Evolutionary conservation across 2,797 vertebrate species (phyloP).

Genomic region (Tenualosa thibaudeaui): DNA sequence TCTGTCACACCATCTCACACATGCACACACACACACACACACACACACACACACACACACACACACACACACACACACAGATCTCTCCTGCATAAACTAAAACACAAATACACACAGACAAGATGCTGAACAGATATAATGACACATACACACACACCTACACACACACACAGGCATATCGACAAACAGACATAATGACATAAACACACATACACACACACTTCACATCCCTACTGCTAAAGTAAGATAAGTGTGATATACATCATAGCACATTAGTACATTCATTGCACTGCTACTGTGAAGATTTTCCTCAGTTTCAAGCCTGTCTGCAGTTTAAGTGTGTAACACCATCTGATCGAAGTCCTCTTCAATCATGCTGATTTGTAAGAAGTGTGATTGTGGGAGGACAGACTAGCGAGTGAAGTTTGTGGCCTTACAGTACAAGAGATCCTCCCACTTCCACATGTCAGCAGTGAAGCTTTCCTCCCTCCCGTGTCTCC

Average conservation of each 20-base stretch:
- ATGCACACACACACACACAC: not conserved
- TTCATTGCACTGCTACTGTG: not conserved
- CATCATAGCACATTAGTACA: not conserved
- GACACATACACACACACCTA: not conserved
- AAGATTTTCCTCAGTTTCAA: not conserved
- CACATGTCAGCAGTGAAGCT: not conserved
- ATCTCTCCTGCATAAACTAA: not conserved
- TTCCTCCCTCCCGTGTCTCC: conserved; percentile 30
- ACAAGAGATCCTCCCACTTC: not conserved
- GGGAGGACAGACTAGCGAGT: not conserved
- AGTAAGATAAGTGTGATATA: not conserved
- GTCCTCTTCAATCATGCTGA: not conserved
- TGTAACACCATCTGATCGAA: not conserved
- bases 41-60: not conserved
- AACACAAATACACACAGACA: not conserved
- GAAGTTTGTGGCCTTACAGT: not conserved
- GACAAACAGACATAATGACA: conserved; percentile 60
- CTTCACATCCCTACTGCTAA: not conserved
- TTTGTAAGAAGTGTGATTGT: not conserved
- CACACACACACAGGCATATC: conserved; percentile 44
- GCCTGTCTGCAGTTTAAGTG: not conserved
- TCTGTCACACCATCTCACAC: not conserved
- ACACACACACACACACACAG: not conserved
- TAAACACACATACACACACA: not conserved
- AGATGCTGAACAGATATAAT: not conserved